A percentile compares a stretch with the other conserved stretches of the same genome.
phyloP scores from a whole-genome alignment of 2,888 invertebrate genomes.

The Euplagia quadripunctaria region DNA sequence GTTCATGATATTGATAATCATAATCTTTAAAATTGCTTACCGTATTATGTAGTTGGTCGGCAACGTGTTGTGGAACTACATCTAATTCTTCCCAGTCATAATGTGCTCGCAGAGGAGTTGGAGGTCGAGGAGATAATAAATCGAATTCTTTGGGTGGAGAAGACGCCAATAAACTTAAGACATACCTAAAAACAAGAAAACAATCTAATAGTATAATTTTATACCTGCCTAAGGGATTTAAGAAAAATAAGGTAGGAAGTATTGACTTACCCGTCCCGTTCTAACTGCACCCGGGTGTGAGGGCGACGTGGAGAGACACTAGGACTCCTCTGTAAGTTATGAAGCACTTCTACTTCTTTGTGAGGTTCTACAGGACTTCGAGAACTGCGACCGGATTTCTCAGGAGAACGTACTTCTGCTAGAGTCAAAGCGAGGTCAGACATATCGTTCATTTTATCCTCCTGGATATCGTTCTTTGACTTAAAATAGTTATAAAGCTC shows the following conservation, averaged over 20 bases:
- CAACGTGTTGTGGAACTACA: constrained; percentile 87
- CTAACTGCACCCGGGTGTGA: constrained; percentile 74
- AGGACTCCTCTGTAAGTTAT: constrained; percentile 90
- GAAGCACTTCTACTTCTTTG: constrained; percentile 90
- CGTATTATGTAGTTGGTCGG: constrained; percentile 90
- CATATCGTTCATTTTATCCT: constrained; percentile 62
- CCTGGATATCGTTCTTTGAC: constrained; percentile 69
- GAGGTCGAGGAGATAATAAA: constrained; percentile 68
- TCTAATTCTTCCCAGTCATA: constrained; percentile 89
- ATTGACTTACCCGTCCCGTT: constrained; percentile 78
- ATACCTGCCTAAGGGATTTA: not conserved
- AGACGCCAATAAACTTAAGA: constrained; percentile 75
- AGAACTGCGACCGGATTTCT: constrained; percentile 61
- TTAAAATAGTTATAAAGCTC: constrained; percentile 84
- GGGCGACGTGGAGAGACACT: constrained; percentile 84
- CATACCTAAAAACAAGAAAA: constrained; percentile 62
- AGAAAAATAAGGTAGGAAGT: not conserved
- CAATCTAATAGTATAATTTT: not conserved
- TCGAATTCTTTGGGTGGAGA: constrained; percentile 67
- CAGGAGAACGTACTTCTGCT: constrained; percentile 73
- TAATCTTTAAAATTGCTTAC: constrained; percentile 65
- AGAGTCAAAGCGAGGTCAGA: constrained; percentile 75
- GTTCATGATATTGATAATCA: no score
- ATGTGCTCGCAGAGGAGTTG: constrained; percentile 70
- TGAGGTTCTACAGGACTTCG: constrained; percentile 87